phyloP scores from a whole-genome alignment of 2,888 invertebrate genomes.

The Onchidella celtica region DNA sequence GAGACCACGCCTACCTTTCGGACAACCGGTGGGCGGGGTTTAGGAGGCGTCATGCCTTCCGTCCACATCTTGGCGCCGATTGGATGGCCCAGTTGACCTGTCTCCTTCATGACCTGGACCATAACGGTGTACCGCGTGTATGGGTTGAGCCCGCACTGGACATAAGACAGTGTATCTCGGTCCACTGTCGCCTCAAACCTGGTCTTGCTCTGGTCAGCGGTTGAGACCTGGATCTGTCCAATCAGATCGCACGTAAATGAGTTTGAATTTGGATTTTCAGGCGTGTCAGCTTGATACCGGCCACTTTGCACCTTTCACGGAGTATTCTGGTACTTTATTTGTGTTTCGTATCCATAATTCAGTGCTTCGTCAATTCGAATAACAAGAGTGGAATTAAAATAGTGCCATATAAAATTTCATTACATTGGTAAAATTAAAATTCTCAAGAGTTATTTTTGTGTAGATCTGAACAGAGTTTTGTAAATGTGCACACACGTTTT shows the following conservation, averaged over 20 bases:
- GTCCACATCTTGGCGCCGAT: constrained; percentile 34
- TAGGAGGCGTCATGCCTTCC: constrained; percentile 25
- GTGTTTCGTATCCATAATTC: too few relatives aligned
- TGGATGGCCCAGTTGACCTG: constrained; percentile 23
- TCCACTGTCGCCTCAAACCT: background rate
- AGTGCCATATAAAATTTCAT: too few relatives aligned
- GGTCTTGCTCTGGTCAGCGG: background rate
- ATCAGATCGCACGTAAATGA: background rate
- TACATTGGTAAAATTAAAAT: too few relatives aligned
- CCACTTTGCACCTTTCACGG: too few relatives aligned
- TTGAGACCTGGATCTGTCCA: constrained; percentile 4
- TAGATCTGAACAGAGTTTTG: too few relatives aligned
- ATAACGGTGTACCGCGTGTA: constrained; percentile 11
- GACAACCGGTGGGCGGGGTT: constrained; percentile 10
- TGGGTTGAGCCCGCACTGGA: constrained; percentile 30
- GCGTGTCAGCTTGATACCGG: too few relatives aligned
- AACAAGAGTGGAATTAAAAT: too few relatives aligned
- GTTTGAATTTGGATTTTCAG: too few relatives aligned
- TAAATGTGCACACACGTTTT: too few relatives aligned
- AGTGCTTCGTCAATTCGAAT: too few relatives aligned
- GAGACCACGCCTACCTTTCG: background rate
- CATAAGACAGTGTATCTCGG: background rate
- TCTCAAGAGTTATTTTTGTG: too few relatives aligned
- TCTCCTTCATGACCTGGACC: constrained; percentile 14
- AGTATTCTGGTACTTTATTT: too few relatives aligned